These are phyloP conservation scores for Acanthosepion lycidas DNA, from an alignment of 2,888 invertebrate species.

Conservation along the genomic window DNA sequence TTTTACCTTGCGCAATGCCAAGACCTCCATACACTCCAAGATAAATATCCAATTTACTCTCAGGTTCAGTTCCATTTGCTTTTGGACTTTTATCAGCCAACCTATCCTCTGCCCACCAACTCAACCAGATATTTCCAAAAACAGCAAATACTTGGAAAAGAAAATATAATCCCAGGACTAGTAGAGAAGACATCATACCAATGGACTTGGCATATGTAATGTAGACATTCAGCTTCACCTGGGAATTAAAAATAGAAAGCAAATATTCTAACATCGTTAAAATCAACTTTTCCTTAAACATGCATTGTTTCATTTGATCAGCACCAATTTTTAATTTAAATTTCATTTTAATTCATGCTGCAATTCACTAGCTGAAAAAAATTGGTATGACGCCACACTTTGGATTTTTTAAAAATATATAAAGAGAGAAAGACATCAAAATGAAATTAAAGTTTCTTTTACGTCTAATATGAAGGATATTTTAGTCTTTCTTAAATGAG, in stretches of 20 bases:
- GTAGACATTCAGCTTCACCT: slow-evolving; percentile 10
- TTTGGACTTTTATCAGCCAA: neutral
- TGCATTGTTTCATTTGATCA: too few species aligned
- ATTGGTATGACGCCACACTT: too few species aligned
- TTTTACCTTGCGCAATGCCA: slow-evolving; percentile 56
- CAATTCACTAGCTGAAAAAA: too few species aligned
- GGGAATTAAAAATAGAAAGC: neutral
- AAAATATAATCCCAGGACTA: slow-evolving; percentile 60
- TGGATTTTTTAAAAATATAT: too few species aligned
- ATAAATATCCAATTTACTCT: slow-evolving; percentile 42
- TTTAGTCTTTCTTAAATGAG: too few species aligned
- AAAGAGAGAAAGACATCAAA: too few species aligned
- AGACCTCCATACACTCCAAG: slow-evolving; percentile 52
- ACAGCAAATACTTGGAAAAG: slow-evolving; percentile 56
- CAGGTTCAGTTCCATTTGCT: slow-evolving; percentile 47
- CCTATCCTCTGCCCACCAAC: slow-evolving; percentile 65
- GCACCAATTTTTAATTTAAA: too few species aligned
- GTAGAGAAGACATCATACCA: slow-evolving; percentile 59
- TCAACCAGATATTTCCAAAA: slow-evolving; percentile 64
- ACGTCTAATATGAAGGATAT: too few species aligned
- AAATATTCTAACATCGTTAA: neutral
- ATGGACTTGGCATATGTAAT: slow-evolving; percentile 50
- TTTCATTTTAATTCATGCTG: too few species aligned
- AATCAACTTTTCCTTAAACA: neutral
- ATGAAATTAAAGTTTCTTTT: too few species aligned